These are phyloP conservation scores for Barbus barbus DNA, from an alignment of 2,113 vertebrate genomes.

Conservation along the genomic window DNA sequence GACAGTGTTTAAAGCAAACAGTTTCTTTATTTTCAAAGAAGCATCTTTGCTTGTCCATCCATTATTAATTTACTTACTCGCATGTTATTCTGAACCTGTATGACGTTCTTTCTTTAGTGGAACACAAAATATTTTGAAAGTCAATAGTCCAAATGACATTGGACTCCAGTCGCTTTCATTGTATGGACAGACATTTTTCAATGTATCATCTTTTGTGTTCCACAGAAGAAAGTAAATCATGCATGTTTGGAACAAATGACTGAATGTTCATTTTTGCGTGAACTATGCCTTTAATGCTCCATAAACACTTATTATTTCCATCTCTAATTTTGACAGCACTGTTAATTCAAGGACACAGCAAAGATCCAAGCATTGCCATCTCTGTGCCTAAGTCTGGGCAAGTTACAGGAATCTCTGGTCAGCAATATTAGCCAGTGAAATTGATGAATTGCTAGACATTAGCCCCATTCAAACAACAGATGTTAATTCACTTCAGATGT, in stretches of 20 bases:
- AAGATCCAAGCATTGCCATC: background rate
- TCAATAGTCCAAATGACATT: background rate
- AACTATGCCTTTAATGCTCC: background rate
- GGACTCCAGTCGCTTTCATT: background rate
- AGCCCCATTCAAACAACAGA: slow-evolving; percentile 79
- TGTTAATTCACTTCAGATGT: slow-evolving; percentile 77
- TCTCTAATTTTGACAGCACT: background rate
- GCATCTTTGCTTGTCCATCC: background rate
- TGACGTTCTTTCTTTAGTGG: background rate
- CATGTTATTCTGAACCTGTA: background rate
- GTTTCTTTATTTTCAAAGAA: slow-evolving; percentile 5
- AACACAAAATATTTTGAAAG: background rate
- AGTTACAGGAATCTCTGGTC: slow-evolving; percentile 65
- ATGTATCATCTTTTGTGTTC: background rate
- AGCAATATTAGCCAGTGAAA: slow-evolving; percentile 70
- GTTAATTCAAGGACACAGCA: background rate
- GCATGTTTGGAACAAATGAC: background rate
- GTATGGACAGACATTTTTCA: background rate
- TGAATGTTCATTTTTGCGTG: background rate
- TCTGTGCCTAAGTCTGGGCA: slow-evolving; percentile 29
- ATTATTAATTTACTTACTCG: background rate
- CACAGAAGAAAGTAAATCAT: background rate
- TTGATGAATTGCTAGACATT: slow-evolving; percentile 79
- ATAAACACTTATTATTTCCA: background rate
- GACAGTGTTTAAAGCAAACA: background rate